Evolutionary conservation across 1,140 invertebrate genomes (phyloP).

Genomic region (Armadillidium nasatum): DNA sequence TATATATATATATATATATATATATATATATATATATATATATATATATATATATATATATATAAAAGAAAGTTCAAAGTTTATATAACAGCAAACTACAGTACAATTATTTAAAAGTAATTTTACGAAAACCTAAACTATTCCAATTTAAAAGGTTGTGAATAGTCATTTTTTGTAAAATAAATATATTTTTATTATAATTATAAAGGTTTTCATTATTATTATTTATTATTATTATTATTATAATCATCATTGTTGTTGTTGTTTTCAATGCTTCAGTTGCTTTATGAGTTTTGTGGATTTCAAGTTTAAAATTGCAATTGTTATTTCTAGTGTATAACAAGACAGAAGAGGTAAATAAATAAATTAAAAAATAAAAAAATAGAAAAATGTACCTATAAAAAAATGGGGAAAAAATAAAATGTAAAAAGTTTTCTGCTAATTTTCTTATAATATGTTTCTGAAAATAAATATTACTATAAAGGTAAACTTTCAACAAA

Average conservation of each 20-base stretch:
- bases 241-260: not conserved
- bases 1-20: not conserved
- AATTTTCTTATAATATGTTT: too few relatives aligned
- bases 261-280: not conserved
- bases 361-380: too few relatives aligned
- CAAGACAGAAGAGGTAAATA: not conserved
- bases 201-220: not conserved
- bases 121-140: not conserved
- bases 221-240: not conserved
- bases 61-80: too few relatives aligned
- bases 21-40: too few relatives aligned
- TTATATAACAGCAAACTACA: too few relatives aligned
- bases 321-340: conserved; percentile 4
- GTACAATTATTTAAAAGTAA: not conserved
- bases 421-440: too few relatives aligned
- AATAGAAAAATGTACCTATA: too few relatives aligned
- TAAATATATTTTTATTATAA: not conserved
- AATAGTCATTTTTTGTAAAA: conserved; percentile 7
- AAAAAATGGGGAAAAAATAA: too few relatives aligned
- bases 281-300: not conserved
- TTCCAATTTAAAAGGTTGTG: not conserved
- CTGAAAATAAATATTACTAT: too few relatives aligned
- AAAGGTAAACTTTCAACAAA: too few relatives aligned
- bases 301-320: not conserved
- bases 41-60: too few relatives aligned